Evolutionary conservation across 1,140 invertebrate species (phyloP).

Genomic region (Drosophila seguyi): DNA sequence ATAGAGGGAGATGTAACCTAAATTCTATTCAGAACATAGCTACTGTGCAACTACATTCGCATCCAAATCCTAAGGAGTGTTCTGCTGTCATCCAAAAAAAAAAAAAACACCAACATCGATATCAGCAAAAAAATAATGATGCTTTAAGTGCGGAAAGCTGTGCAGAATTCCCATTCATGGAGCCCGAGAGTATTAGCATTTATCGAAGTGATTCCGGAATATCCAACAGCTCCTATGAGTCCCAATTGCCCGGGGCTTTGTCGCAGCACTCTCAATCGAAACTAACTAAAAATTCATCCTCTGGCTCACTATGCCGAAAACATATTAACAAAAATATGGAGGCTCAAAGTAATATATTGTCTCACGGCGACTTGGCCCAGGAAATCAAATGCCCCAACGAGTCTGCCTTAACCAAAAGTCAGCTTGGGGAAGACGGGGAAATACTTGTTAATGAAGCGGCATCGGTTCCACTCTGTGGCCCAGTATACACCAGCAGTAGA

Average conservation of each 20-base stretch:
- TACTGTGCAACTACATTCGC: slow-evolving; percentile 68
- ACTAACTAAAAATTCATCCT: slow-evolving; percentile 7
- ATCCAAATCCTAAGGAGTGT: slow-evolving; percentile 19
- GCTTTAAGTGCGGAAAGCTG: slow-evolving; percentile 13
- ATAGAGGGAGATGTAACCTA: slow-evolving; percentile 21
- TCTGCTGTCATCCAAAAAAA: slow-evolving; percentile 59
- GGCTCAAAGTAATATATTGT: slow-evolving; percentile 40
- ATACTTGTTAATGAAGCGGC: slow-evolving; percentile 50
- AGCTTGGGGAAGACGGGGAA: neutral
- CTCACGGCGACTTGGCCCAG: slow-evolving; percentile 21
- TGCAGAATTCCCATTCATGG: slow-evolving; percentile 68
- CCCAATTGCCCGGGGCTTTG: slow-evolving; percentile 46
- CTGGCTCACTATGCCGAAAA: slow-evolving; percentile 36
- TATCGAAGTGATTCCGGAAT: slow-evolving; percentile 85
- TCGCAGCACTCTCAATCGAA: slow-evolving; percentile 7
- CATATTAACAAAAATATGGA: slow-evolving; percentile 70
- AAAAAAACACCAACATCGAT: slow-evolving; percentile 80
- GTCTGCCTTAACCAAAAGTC: slow-evolving; percentile 55
- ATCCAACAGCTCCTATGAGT: slow-evolving; percentile 84
- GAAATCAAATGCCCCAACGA: slow-evolving; percentile 67
- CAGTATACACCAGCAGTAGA: slow-evolving; percentile 16
- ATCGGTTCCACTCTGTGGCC: slow-evolving; percentile 51
- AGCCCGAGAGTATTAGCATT: slow-evolving; percentile 79
- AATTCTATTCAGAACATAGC: slow-evolving; percentile 46
- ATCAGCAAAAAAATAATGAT: slow-evolving; percentile 80